Base-by-base conservation (phyloP, 2,797 vertebrate species). In the Melanogrammus aeglefinus region DNA sequence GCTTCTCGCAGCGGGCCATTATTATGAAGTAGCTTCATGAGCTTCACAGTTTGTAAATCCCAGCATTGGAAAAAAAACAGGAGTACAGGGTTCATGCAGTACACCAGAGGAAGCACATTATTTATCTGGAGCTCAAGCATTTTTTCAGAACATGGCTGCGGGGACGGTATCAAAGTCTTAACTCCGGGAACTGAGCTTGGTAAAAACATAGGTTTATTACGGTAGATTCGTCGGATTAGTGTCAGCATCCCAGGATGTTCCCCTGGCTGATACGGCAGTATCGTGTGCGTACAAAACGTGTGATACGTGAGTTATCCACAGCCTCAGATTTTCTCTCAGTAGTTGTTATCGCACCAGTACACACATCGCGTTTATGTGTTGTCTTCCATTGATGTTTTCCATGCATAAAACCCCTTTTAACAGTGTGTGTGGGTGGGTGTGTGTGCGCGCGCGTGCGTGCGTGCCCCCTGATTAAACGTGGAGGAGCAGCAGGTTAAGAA, bases 51-150 rank as follows among this genome's bases (percentile, higher is more conserved):
- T 84, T 89, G 76, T 73, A 74, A 29, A 73, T 31, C 36, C 3
- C 81, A 75, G 85, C 83, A 76, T 74, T 79, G 36, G 70, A 63
- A 73, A 84, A 77, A 77, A 75, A 33, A 31, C 77, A 27, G 72
- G 57, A 75, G 79, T 83, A 84, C 72, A 75, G 36, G 76, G 33
- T 31, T 76, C 66, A 31, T 36, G 76, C 18, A 75, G 6, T 35
- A 72, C 35, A 47, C 73, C 81, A 1, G 39, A 27, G 82, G 79
- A 80, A 78, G 29, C 27, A 77, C 18, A 78, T 82, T 72, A 85
- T 78, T 0, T 81, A 75, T 81, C 39, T 51, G 24, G 38, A 57
- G 47, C 63, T 66, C 76, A 78, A 82, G 78, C 72, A 47, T 51
- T 69, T 80, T 80, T 76, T 80, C 35, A 77, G 66, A 84, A 82